Base-by-base conservation (phyloP, 2,113 vertebrate genomes). In the Lathamus discolor region DNA sequence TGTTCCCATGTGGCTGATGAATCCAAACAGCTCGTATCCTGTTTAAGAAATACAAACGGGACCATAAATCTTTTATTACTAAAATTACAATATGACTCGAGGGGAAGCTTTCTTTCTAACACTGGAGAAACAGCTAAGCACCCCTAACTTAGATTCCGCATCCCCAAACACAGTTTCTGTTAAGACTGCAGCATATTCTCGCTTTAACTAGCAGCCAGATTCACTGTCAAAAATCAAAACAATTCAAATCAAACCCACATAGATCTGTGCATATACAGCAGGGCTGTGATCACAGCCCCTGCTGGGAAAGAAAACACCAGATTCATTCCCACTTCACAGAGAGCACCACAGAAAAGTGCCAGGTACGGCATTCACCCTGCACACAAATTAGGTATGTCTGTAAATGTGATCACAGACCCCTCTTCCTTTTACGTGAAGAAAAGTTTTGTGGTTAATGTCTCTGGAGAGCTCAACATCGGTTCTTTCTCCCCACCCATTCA, bases 1-100 rank as follows among this genome's bases (percentile, higher is more conserved):
- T 90, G 98, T 98, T 97, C 99, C 99, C 98, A 99, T 99, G 98
- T 99, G 99, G 97, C 99, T 99, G 97, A 99, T 99, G 97, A 99
- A 99, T 33, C 99, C 99, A 92, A 99, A 99, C 57, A 99, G 98
- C 95, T 99, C 99, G 31, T 99, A 99, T 55, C 98, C 99, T 99
- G 93, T 68, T 95, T 70, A 93, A 95, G 67, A 97, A 92, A 93
- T 1, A 92, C 2, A 72, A 94, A 93, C 12, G 23, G 33, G 25
- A 88, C 27, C 6, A 1, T 95, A 46, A 93, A 18, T 22, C 28
- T 75, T 87, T 55, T 23, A 43, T 22, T 64, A n/a, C 44, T 87
- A 66, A 22, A 11, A 14, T 10, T 73, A 54, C 44, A 49, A 4
- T 17, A 57, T 6, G n/a, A 57, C 43, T 75, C 54, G 25, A 86